phyloP scores from a whole-genome alignment of 2,113 vertebrate genomes.

The Siniperca knerii region DNA sequence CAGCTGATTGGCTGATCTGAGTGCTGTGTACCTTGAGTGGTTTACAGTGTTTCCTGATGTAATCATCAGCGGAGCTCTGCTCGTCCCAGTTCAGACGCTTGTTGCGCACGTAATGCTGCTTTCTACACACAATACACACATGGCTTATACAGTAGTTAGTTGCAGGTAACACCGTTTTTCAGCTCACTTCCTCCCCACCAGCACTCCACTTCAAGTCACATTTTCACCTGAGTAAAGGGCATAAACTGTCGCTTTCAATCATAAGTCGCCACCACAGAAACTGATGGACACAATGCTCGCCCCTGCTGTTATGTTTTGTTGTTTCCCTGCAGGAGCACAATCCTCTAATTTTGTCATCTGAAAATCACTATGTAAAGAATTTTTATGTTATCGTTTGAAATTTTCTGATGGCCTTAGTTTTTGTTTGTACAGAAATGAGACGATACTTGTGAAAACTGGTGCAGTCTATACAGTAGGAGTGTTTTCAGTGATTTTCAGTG shows the following conservation, averaged over 20 bases:
- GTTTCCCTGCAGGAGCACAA: no score
- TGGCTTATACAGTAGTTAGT: background rate
- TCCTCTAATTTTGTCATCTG: no score
- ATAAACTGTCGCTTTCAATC: background rate
- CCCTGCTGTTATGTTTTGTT: no score
- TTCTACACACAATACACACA: conserved; percentile 76
- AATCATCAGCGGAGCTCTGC: conserved; percentile 86
- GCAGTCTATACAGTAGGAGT: no score
- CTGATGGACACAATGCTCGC: background rate
- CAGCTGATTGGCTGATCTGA: background rate
- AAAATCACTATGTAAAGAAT: no score
- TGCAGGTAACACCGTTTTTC: background rate
- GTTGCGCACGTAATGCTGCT: conserved; percentile 88
- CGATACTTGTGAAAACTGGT: no score
- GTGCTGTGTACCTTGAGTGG: conserved; percentile 88
- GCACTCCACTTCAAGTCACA: background rate
- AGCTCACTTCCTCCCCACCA: background rate
- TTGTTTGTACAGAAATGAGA: no score
- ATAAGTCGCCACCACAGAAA: background rate
- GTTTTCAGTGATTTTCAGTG: no score
- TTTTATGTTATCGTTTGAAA: no score
- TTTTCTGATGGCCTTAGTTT: no score
- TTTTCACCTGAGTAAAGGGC: background rate
- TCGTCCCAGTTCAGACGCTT: conserved; percentile 91
- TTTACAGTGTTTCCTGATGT: conserved; percentile 89